Evolutionary conservation across 2,888 invertebrate species (phyloP).

Genomic region (Megastigmus dorsalis): DNA sequence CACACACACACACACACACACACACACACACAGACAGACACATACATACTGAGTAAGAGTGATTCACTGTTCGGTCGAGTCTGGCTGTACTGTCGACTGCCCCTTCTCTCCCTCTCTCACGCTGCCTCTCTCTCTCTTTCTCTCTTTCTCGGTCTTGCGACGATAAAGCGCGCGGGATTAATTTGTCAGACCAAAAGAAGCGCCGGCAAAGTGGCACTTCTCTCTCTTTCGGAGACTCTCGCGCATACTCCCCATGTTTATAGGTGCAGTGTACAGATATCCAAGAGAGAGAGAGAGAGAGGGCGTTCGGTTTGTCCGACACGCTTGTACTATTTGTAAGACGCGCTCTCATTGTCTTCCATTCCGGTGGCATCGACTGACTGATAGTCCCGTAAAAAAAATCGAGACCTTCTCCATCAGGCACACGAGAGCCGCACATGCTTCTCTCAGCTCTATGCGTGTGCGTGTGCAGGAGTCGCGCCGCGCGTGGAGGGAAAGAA

Average conservation of each 20-base stretch:
- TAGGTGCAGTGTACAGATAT: conserved; percentile 11
- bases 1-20: no score
- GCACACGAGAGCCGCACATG: no score
- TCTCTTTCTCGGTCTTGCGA: conserved; percentile 44
- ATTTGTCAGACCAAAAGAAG: conserved; percentile 53
- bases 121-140: conserved; percentile 31
- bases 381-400: conserved; percentile 40
- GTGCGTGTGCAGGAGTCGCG: not conserved
- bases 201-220: conserved; percentile 40
- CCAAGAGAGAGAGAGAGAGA: no score
- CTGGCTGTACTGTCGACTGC: not conserved
- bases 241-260: conserved; percentile 11
- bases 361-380: conserved; percentile 1
- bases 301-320: conserved; percentile 44
- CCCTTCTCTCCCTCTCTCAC: conserved; percentile 10
- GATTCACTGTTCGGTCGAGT: conserved; percentile 24
- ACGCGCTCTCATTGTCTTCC: conserved; percentile 26
- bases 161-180: conserved; percentile 54
- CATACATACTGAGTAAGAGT: conserved; percentile 18
- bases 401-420: no score
- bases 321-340: conserved; percentile 43
- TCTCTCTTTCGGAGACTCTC: not conserved
- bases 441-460: no score
- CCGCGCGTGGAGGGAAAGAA: not conserved
- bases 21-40: no score